A percentile compares a stretch with the other conserved stretches of the same genome.
Evolutionary conservation across 2,888 invertebrate genomes (phyloP).

Genomic region (Encarsia formosa): DNA sequence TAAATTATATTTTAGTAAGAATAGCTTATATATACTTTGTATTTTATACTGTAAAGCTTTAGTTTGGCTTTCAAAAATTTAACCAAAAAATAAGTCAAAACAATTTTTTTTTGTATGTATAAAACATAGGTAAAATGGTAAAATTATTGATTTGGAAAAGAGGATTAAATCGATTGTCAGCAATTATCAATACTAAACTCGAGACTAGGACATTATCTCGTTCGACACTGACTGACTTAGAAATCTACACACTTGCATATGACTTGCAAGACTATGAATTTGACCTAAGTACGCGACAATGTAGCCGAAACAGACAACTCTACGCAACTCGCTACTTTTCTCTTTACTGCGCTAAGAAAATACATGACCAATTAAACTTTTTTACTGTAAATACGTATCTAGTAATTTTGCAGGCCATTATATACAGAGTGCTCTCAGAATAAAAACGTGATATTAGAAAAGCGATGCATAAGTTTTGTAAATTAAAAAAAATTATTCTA

Average conservation of each 20-base stretch:
- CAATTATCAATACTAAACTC: conserved; percentile 19
- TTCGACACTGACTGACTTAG: conserved; percentile 26
- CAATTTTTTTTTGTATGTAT: too few species aligned
- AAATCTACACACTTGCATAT: conserved; percentile 18
- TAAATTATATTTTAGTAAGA: too few species aligned
- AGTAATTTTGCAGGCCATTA: conserved; percentile 47
- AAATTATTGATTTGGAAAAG: background rate
- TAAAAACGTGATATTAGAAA: conserved; percentile 15
- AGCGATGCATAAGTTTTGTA: conserved; percentile 9
- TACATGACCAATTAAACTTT: conserved; percentile 50
- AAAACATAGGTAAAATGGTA: too few species aligned
- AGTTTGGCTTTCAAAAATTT: too few species aligned
- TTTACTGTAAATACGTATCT: conserved; percentile 51
- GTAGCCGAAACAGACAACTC: conserved; percentile 44
- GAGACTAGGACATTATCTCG: conserved; percentile 28
- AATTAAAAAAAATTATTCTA: conserved; percentile 5
- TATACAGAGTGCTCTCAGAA: conserved; percentile 44
- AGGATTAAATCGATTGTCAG: conserved; percentile 17
- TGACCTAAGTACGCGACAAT: conserved; percentile 44
- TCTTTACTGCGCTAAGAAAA: conserved; percentile 44
- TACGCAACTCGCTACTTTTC: conserved; percentile 45
- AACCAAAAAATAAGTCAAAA: too few species aligned
- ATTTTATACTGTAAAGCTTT: too few species aligned
- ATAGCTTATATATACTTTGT: too few species aligned
- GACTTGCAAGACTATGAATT: conserved; percentile 29